These are phyloP conservation scores for Drosophila falleni DNA, from an alignment of 2,888 invertebrate genomes.

Conservation along the genomic window DNA sequence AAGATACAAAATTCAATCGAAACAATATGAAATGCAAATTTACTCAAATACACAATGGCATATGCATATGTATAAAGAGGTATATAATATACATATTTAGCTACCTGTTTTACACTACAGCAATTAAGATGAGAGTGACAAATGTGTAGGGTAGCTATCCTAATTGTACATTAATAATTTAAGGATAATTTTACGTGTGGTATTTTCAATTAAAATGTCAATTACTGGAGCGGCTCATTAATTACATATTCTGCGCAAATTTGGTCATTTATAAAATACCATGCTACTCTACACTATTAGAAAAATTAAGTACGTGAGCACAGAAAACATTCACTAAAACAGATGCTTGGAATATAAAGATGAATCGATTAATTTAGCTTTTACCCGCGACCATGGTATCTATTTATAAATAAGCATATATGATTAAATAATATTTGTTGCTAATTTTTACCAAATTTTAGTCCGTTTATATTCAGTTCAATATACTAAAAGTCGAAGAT, in stretches of 20 bases:
- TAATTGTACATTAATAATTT: conserved; percentile 58
- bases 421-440: background rate
- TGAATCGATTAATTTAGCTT: background rate
- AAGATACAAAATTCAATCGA: conserved; percentile 23
- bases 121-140: background rate
- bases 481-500: background rate
- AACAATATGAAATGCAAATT: conserved; percentile 31
- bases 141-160: conserved; percentile 18
- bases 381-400: background rate
- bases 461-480: background rate
- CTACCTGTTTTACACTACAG: conserved; percentile 38
- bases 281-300: conserved; percentile 7
- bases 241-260: conserved; percentile 63
- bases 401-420: background rate
- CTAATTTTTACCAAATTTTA: background rate
- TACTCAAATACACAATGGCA: background rate
- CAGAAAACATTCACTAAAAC: background rate
- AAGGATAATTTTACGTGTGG: conserved; percentile 41
- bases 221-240: conserved; percentile 61
- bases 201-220: conserved; percentile 73
- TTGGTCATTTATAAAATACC: conserved; percentile 49
- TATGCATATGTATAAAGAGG: background rate
- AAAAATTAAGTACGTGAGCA: background rate
- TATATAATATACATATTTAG: background rate
- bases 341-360: background rate